phyloP scores from a whole-genome alignment of 2,797 vertebrate genomes.

The Glyptemys insculpta region DNA sequence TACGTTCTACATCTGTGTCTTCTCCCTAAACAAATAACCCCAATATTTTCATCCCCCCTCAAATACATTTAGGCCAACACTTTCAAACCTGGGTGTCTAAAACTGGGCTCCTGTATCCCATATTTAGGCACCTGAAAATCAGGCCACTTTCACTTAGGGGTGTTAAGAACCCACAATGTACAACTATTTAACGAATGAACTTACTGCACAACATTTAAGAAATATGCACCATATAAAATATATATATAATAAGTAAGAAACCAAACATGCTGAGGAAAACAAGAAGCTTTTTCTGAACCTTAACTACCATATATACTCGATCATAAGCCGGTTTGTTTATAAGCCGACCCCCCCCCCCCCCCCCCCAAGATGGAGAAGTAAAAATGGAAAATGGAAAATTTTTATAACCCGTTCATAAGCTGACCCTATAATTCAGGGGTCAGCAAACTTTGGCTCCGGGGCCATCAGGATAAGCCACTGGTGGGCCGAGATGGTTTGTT shows the following conservation, averaged over 20 bases:
- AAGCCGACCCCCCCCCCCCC: too few relatives aligned
- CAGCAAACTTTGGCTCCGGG: too few relatives aligned
- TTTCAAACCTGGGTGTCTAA: neutral
- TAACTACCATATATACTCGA: neutral
- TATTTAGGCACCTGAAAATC: neutral
- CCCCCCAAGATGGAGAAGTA: too few relatives aligned
- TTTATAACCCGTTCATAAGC: too few relatives aligned
- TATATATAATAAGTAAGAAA: neutral
- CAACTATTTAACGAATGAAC: neutral
- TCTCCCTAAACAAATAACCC: slow-evolving; percentile 28
- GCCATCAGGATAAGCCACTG: too few relatives aligned
- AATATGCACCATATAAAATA: neutral
- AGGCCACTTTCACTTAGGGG: too few relatives aligned
- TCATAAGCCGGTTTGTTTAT: too few relatives aligned
- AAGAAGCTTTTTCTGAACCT: neutral
- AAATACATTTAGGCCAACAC: neutral
- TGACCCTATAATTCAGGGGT: too few relatives aligned
- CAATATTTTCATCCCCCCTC: slow-evolving; percentile 22
- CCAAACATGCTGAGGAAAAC: neutral
- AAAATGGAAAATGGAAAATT: too few relatives aligned
- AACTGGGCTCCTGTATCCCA: neutral
- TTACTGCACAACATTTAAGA: neutral
- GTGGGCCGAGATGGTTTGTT: too few relatives aligned
- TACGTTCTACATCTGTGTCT: neutral
- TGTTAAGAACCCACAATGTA: neutral